Conservation (phyloP, 2,797 vertebrate genomes). For the Serranus cabrilla region DNA sequence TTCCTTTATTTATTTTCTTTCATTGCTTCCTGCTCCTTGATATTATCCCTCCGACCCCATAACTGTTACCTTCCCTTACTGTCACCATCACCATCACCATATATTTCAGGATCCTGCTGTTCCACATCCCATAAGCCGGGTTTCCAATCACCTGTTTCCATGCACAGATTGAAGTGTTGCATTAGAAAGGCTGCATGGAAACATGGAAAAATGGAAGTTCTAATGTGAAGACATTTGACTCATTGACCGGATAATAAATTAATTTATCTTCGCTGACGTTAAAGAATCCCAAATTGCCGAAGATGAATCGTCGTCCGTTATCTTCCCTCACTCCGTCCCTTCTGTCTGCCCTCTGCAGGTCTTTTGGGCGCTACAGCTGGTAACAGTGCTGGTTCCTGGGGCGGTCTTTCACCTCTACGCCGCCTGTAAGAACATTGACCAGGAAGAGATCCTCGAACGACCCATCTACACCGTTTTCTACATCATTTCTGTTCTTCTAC, state of each 20-base stretch:
- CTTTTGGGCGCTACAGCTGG: constrained; percentile 91
- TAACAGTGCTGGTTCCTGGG: constrained; percentile 89
- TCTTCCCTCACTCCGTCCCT: background rate
- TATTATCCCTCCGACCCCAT: background rate
- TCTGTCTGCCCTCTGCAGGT: constrained; percentile 78
- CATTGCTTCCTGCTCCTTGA: background rate
- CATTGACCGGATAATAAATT: too few species aligned
- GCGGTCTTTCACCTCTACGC: constrained; percentile 92
- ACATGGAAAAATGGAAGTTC: too few species aligned
- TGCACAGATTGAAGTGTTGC: too few species aligned
- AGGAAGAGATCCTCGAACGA: constrained; percentile 91
- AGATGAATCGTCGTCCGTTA: too few species aligned
- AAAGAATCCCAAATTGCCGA: too few species aligned
- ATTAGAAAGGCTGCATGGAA: too few species aligned
- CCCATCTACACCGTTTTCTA: constrained; percentile 88
- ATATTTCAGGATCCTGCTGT: background rate
- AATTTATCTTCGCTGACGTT: too few species aligned
- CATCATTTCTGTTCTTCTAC: constrained; percentile 90
- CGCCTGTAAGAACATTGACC: constrained; percentile 90
- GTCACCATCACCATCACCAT: too few species aligned
- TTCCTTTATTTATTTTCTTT: background rate
- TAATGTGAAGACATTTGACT: too few species aligned
- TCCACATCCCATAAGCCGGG: too few species aligned
- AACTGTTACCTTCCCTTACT: background rate
- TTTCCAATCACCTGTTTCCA: too few species aligned